Evolutionary conservation across 2,888 invertebrate species (phyloP).

Genomic region (Fragum sueziense): DNA sequence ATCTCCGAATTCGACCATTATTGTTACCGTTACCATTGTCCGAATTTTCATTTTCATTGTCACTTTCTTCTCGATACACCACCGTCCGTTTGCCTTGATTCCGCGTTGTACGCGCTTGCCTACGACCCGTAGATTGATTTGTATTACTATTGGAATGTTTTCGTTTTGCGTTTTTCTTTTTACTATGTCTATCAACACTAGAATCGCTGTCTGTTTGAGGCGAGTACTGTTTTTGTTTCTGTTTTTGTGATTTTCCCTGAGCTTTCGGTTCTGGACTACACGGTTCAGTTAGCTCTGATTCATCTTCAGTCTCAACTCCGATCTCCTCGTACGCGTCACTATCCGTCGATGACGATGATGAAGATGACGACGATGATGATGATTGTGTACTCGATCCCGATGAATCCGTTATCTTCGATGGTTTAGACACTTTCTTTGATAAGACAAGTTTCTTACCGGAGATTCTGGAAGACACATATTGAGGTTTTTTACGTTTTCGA

Average conservation of each 20-base stretch:
- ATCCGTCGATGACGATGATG: conserved; percentile 8
- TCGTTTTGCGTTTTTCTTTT: neutral
- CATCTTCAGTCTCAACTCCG: conserved; percentile 27
- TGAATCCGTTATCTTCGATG: neutral
- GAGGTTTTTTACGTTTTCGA: neutral
- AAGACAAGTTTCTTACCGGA: conserved; percentile 3
- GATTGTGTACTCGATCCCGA: neutral
- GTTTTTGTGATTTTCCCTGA: neutral
- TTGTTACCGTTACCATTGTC: conserved; percentile 51
- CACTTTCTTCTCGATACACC: conserved; percentile 78
- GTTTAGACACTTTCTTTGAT: neutral
- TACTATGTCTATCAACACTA: conserved; percentile 19
- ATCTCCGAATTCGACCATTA: neutral
- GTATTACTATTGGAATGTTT: conserved; percentile 2
- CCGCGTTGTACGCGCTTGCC: conserved; percentile 67
- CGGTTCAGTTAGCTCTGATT: conserved; percentile 20
- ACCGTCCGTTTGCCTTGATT: conserved; percentile 81
- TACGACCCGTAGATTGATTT: conserved; percentile 1
- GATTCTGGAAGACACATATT: conserved; percentile 4
- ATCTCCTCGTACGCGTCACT: neutral
- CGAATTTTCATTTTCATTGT: conserved; percentile 62
- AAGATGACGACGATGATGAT: neutral
- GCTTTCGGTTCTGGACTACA: conserved; percentile 34
- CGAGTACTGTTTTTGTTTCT: too few species aligned
- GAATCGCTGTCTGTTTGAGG: conserved; percentile 19